Evolutionary conservation across 2,888 invertebrate species (phyloP).

Genomic region (Quadriops clusia): DNA sequence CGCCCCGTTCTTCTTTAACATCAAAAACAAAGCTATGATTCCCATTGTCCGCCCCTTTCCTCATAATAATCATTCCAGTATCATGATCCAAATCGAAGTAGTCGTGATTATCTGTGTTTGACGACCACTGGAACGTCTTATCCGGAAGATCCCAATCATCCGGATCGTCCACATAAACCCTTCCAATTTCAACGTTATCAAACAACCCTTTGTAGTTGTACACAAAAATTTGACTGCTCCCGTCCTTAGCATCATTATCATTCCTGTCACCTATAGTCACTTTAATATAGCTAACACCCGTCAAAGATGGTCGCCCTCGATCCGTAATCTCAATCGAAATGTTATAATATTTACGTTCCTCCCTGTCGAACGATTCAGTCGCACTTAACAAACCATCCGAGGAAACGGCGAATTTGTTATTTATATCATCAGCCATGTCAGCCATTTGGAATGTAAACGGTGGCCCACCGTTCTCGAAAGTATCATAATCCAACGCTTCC

Average conservation of each 20-base stretch:
- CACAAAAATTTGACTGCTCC: constrained; percentile 82
- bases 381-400: constrained; percentile 58
- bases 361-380: constrained; percentile 75
- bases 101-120: constrained; percentile 40
- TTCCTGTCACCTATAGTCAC: constrained; percentile 91
- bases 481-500: constrained; percentile 70
- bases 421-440: constrained; percentile 55
- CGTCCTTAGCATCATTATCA: constrained; percentile 81
- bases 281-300: constrained; percentile 71
- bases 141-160: constrained; percentile 97
- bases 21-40: constrained; percentile 63
- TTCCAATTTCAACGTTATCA: constrained; percentile 80
- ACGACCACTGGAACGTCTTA: constrained; percentile 71
- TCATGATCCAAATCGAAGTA: constrained; percentile 58
- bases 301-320: constrained; percentile 58
- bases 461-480: constrained; percentile 70
- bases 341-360: constrained; percentile 72
- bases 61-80: constrained; percentile 83
- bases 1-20: constrained; percentile 56
- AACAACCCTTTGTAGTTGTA: constrained; percentile 93
- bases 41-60: constrained; percentile 60
- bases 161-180: constrained; percentile 84
- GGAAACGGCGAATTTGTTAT: constrained; percentile 56
- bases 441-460: constrained; percentile 69
- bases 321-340: constrained; percentile 86